phyloP scores from a whole-genome alignment of 2,113 vertebrate genomes.

The Hemiscyllium ocellatum region DNA sequence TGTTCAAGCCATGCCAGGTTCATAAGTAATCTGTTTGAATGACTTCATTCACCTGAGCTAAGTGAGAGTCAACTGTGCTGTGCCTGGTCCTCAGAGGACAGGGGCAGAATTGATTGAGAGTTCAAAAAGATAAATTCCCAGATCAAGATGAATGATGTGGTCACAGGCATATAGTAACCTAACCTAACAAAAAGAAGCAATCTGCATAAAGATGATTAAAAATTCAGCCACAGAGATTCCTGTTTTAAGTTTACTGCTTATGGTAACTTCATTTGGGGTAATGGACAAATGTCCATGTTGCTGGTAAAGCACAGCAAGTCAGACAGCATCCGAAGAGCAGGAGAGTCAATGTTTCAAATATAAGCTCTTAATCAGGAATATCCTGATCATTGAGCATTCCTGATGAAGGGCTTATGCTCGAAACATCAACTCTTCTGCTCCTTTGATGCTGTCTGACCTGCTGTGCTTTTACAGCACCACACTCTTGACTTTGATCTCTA shows the following conservation, averaged over 20 bases:
- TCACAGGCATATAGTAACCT: no score
- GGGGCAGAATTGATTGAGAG: background rate
- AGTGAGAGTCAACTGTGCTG: background rate
- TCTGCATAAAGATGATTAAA: background rate
- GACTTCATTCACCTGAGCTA: conserved; percentile 21
- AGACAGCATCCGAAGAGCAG: no score
- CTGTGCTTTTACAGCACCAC: no score
- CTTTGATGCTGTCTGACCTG: no score
- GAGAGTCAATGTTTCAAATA: no score
- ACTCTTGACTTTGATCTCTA: no score
- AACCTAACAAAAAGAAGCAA: background rate
- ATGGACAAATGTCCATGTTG: background rate
- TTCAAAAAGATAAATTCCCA: background rate
- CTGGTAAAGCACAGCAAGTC: no score
- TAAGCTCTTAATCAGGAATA: no score
- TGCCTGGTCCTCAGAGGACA: background rate
- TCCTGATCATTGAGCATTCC: no score
- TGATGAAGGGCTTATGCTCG: no score
- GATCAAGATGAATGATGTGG: background rate
- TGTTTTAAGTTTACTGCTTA: background rate
- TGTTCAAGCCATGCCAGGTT: background rate
- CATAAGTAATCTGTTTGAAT: background rate
- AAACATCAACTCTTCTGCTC: no score
- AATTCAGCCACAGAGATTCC: background rate
- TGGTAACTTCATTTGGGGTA: background rate